Conservation (phyloP, 1,140 invertebrate genomes). For the Drosophila ogumai region DNA sequence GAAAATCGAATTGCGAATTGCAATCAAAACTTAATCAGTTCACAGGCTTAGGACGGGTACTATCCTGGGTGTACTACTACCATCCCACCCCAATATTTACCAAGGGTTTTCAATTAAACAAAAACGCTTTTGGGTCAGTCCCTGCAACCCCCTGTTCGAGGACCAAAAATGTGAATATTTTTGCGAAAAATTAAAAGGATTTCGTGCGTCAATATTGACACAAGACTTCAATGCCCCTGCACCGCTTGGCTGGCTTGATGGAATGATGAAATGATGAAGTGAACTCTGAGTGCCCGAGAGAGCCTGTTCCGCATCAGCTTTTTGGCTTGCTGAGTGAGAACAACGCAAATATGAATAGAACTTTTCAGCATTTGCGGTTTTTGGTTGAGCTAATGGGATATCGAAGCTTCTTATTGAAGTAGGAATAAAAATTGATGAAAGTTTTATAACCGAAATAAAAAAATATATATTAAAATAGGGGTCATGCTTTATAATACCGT, state of each 20-base stretch:
- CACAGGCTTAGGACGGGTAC: slow-evolving; percentile 63
- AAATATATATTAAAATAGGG: neutral
- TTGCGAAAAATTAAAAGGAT: slow-evolving; percentile 76
- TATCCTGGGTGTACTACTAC: neutral
- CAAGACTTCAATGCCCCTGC: slow-evolving; percentile 63
- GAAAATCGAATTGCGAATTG: slow-evolving; percentile 77
- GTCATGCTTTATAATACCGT: neutral
- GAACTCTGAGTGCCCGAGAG: slow-evolving; percentile 15
- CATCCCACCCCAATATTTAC: slow-evolving; percentile 37
- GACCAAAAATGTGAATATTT: slow-evolving; percentile 63
- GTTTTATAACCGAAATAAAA: neutral
- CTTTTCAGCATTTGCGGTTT: slow-evolving; percentile 33
- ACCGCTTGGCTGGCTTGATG: slow-evolving; percentile 24
- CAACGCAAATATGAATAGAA: slow-evolving; percentile 49
- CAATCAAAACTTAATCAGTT: slow-evolving; percentile 83
- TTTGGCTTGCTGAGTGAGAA: slow-evolving; percentile 17
- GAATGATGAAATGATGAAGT: slow-evolving; percentile 27
- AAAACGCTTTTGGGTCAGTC: slow-evolving; percentile 51
- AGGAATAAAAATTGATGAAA: neutral
- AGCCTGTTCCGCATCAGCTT: slow-evolving; percentile 15
- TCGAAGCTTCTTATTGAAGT: neutral
- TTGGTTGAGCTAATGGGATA: slow-evolving; percentile 7
- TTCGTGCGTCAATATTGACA: slow-evolving; percentile 79
- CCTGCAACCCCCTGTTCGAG: neutral
- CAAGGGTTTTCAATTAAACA: slow-evolving; percentile 71